phyloP scores from a whole-genome alignment of 2,797 vertebrate species.

The Aselliscus stoliczkanus region DNA sequence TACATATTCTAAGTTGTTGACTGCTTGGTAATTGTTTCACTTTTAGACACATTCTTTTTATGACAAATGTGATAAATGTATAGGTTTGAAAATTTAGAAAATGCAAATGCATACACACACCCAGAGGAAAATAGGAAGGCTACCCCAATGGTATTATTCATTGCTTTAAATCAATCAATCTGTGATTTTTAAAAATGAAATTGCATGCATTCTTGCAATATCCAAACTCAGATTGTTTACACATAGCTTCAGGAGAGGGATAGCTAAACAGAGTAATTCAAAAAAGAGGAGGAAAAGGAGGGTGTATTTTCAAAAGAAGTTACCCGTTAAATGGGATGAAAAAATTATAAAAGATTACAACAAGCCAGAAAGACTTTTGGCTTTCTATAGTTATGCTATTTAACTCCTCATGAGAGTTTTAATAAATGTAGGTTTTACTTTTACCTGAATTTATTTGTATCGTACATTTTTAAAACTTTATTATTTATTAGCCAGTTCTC shows the following conservation, averaged over 20 bases:
- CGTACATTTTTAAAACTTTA: neutral
- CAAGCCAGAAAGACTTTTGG: neutral
- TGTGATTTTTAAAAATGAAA: neutral
- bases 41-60: conserved; percentile 16
- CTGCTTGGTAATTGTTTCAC: neutral
- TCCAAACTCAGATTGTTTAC: neutral
- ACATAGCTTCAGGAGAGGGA: neutral
- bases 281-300: neutral
- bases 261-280: neutral
- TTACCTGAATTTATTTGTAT: conserved; percentile 13
- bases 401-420: neutral
- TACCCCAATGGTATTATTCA: neutral
- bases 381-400: conserved; percentile 27
- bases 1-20: neutral
- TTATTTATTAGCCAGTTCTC: too few relatives aligned
- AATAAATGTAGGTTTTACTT: neutral
- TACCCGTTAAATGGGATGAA: neutral
- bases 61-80: neutral
- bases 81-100: neutral
- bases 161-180: neutral
- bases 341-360: neutral
- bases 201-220: neutral
- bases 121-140: neutral
- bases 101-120: neutral
- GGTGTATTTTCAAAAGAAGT: neutral